phyloP scores from a whole-genome alignment of 2,888 invertebrate species.

The Pomacea canaliculata region DNA sequence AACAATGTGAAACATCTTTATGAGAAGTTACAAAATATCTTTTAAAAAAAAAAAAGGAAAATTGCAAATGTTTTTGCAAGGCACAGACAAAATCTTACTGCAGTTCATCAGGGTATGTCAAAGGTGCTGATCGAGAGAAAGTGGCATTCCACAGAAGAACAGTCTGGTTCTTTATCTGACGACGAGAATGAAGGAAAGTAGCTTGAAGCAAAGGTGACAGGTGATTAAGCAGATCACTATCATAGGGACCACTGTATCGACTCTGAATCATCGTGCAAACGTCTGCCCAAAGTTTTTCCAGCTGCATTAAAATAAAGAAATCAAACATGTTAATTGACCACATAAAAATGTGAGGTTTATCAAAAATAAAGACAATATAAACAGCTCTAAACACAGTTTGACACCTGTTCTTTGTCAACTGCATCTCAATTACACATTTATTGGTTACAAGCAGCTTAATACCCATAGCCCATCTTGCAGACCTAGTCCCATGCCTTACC shows the following conservation, averaged over 20 bases:
- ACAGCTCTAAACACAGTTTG: too few relatives aligned
- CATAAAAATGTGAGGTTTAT: too few relatives aligned
- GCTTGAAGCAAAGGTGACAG: slow-evolving; percentile 58
- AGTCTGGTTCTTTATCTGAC: slow-evolving; percentile 58
- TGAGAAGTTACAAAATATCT: too few relatives aligned
- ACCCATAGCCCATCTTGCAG: too few relatives aligned
- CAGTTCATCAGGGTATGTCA: slow-evolving; percentile 58
- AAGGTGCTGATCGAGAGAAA: slow-evolving; percentile 49
- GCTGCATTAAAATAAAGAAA: slow-evolving; percentile 39
- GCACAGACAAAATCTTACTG: slow-evolving; percentile 45
- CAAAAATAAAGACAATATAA: too few relatives aligned
- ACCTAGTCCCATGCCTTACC: too few relatives aligned
- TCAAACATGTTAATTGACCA: too few relatives aligned
- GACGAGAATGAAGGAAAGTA: slow-evolving; percentile 55
- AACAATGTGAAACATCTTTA: too few relatives aligned
- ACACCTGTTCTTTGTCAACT: too few relatives aligned
- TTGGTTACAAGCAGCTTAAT: too few relatives aligned
- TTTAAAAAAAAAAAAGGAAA: too few relatives aligned
- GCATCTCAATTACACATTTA: too few relatives aligned
- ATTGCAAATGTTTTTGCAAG: neutral
- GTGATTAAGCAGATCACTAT: slow-evolving; percentile 55
- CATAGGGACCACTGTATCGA: slow-evolving; percentile 53
- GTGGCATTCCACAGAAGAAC: slow-evolving; percentile 61
- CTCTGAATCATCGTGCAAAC: slow-evolving; percentile 54
- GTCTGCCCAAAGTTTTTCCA: slow-evolving; percentile 63